Conservation (phyloP, 2,113 vertebrate species). For the Pontoporia blainvillei region DNA sequence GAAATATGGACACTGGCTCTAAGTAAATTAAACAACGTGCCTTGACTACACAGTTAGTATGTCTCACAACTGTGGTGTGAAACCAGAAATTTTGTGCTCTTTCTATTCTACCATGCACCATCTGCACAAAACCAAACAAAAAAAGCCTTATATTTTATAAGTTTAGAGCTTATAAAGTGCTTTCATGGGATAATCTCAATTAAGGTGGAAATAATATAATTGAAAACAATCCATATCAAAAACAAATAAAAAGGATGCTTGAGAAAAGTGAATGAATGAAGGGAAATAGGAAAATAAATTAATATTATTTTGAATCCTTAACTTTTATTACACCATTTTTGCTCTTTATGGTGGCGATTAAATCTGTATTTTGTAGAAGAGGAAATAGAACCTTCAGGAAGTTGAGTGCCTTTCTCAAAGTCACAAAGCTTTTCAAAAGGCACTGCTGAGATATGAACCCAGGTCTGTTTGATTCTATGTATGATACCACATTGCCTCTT, state of each 20-base stretch:
- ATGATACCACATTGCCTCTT: background rate
- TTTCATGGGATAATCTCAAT: background rate
- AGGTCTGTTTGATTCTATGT: background rate
- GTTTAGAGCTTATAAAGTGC: background rate
- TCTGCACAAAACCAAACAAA: background rate
- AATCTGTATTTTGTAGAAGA: background rate
- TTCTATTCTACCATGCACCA: background rate
- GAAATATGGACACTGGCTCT: background rate
- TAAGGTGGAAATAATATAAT: background rate
- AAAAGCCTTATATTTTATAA: background rate
- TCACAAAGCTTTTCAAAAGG: background rate
- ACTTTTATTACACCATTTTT: background rate
- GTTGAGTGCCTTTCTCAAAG: background rate
- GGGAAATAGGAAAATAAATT: background rate
- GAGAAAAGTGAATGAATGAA: background rate
- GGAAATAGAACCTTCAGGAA: background rate
- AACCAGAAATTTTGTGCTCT: background rate
- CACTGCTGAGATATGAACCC: background rate
- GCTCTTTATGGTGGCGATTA: background rate
- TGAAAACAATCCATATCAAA: background rate
- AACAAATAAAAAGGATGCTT: background rate
- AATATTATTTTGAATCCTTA: background rate
- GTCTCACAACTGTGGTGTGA: background rate
- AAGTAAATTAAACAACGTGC: background rate
- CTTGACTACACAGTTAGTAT: background rate